Evolutionary conservation across 2,797 vertebrate genomes (phyloP).

Genomic region (Brachymystax lenok): DNA sequence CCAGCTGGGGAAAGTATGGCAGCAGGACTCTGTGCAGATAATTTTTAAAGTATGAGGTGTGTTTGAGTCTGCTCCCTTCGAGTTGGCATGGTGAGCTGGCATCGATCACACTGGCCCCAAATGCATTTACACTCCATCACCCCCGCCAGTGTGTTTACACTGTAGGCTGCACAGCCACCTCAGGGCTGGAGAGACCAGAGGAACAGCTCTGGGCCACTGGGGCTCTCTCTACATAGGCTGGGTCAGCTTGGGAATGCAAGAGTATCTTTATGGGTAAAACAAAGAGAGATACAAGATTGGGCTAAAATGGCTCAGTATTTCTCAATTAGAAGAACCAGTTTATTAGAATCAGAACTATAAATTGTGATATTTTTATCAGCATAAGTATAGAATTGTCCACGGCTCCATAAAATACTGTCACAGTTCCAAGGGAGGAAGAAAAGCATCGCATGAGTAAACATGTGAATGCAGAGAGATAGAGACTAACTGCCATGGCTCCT

Average conservation of each 20-base stretch:
- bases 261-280: not conserved
- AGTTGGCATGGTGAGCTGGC: slow-evolving; percentile 37
- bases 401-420: no score
- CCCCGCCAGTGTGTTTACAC: slow-evolving; percentile 22
- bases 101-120: slow-evolving; percentile 47
- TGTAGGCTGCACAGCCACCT: not conserved
- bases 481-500: slow-evolving; percentile 5
- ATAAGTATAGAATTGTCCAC: not conserved
- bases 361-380: not conserved
- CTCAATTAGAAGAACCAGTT: not conserved
- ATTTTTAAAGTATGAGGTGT: slow-evolving; percentile 31
- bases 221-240: not conserved
- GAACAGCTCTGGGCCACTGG: not conserved
- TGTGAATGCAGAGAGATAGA: slow-evolving; percentile 11
- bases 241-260: not conserved
- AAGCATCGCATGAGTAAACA: not conserved
- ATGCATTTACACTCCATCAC: slow-evolving; percentile 42
- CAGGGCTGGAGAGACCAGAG: not conserved
- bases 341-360: not conserved
- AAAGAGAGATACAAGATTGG: not conserved
- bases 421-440: not conserved
- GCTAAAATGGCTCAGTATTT: not conserved
- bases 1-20: slow-evolving; percentile 37
- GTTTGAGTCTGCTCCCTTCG: slow-evolving; percentile 41
- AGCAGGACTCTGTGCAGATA: slow-evolving; percentile 12